phyloP scores from a whole-genome alignment of 2,113 vertebrate species.

The Merops nubicus region DNA sequence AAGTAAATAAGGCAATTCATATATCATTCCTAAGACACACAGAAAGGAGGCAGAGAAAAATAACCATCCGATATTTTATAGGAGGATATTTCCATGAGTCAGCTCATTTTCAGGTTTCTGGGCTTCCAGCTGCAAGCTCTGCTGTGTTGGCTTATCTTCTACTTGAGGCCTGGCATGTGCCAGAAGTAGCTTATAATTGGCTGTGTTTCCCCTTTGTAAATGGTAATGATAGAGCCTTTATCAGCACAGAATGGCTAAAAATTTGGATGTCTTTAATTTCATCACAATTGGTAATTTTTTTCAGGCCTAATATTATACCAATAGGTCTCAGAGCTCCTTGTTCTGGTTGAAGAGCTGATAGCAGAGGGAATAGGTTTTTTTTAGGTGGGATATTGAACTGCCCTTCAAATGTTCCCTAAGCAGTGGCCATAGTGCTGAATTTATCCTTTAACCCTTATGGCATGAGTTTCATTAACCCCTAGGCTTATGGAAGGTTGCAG shows the following conservation, averaged over 20 bases:
- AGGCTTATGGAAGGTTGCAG: background rate
- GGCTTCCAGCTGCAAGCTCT: conserved; percentile 57
- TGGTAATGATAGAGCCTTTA: conserved; percentile 51
- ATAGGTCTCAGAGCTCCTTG: background rate
- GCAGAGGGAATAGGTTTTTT: background rate
- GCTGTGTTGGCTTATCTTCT: conserved; percentile 55
- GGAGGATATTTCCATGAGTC: conserved; percentile 75
- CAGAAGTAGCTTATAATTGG: conserved; percentile 66
- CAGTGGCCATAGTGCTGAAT: background rate
- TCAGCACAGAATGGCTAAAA: conserved; percentile 55
- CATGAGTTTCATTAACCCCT: background rate
- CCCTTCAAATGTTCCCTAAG: conserved; percentile 4
- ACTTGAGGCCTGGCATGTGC: conserved; percentile 40
- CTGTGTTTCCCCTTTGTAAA: conserved; percentile 56
- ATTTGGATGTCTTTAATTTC: conserved; percentile 65
- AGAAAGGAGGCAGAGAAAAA: conserved; percentile 77
- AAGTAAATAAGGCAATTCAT: conserved; percentile 80
- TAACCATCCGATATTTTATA: conserved; percentile 46
- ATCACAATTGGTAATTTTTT: conserved; percentile 47
- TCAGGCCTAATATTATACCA: background rate
- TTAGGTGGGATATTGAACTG: background rate
- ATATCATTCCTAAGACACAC: conserved; percentile 75
- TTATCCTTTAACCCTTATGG: background rate
- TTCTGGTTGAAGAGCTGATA: background rate
- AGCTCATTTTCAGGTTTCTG: conserved; percentile 62